Evolutionary conservation across 2,888 invertebrate genomes (phyloP), one percentile per base, ranked within the genome.

Genomic region (Pycnomerus fuliginosus): DNA sequence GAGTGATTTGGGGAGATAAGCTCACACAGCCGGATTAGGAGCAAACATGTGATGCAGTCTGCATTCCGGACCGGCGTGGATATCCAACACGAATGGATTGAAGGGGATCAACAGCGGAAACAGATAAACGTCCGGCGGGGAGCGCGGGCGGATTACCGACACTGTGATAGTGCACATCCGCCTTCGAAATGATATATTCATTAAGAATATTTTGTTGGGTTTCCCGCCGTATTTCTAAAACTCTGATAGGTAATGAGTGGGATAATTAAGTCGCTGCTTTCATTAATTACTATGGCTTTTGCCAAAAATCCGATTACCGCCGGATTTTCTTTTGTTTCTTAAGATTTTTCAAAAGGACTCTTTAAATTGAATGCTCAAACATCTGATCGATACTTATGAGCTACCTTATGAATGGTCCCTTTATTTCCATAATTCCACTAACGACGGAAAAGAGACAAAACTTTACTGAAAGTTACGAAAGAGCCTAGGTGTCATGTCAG

Each of bases 281-380:
- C 65, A 67, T 63, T 59, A 62, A 67, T 64, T 68, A 66, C 53
- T 68, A 67, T 61, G 68, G 68, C 67, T 68, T 68, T 58, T 60
- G 54, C 61, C 59, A 62, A 62, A 65, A 65, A 65, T 65, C 66
- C 63, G 55, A 62, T 67, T 66, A 66, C 50, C 31, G 49, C 45
- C 54, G 61, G 49, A 54, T 51, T 51, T 60, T 58, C 63, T 64
- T 67, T 65, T 63, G 62, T 66, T 62, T 62, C 60, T 59, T 55
- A 30, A 33, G 27, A 40, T 34, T 49, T 41, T 52, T 52, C 44
- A 51, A 46, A 48, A 44, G 40, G 25, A 42, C 37, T 45, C 40
- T 46, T 43, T 32, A 27, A 36, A 42, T 30, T 43, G 39, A 42
- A 41, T 23, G 29, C 23, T 35, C 35, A 28, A 35, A 42, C 35